Conservation (phyloP, 2,113 vertebrate genomes). For the Eleginops maclovinus region DNA sequence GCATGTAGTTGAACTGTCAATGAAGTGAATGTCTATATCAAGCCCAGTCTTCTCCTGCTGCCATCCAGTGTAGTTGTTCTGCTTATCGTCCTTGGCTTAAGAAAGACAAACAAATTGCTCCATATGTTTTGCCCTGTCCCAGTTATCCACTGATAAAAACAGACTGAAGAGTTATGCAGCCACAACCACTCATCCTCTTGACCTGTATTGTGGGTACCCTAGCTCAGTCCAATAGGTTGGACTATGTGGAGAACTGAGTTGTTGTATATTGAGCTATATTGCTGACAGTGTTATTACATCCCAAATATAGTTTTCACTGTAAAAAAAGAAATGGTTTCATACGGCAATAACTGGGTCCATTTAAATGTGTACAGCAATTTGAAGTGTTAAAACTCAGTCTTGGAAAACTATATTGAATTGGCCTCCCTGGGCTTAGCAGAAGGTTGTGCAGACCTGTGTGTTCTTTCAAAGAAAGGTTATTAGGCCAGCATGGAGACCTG, state of each 20-base stretch:
- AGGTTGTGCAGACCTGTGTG: constrained; percentile 43
- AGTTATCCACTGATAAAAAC: not conserved
- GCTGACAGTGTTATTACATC: not conserved
- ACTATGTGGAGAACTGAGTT: not conserved
- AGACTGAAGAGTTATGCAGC: constrained; percentile 3
- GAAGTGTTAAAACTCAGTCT: too few relatives aligned
- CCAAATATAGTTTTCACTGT: not conserved
- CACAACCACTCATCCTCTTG: not conserved
- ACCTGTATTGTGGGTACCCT: not conserved
- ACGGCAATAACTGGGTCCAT: not conserved
- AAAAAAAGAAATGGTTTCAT: not conserved
- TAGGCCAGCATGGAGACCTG: constrained; percentile 18
- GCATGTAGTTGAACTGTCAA: constrained; percentile 5
- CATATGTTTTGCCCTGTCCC: constrained; percentile 1
- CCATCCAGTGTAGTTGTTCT: not conserved
- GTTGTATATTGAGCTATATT: not conserved
- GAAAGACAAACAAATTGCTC: constrained; percentile 4
- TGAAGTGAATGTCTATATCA: constrained; percentile 10
- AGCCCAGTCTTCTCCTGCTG: too few relatives aligned
- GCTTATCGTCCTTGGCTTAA: not conserved
- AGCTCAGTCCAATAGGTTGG: not conserved
- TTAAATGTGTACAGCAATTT: not conserved
- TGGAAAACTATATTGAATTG: not conserved
- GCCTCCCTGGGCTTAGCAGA: constrained; percentile 1
- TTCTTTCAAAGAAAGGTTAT: constrained; percentile 52